phyloP scores from a whole-genome alignment of 2,888 invertebrate genomes.

The Zeuzera pyrina region DNA sequence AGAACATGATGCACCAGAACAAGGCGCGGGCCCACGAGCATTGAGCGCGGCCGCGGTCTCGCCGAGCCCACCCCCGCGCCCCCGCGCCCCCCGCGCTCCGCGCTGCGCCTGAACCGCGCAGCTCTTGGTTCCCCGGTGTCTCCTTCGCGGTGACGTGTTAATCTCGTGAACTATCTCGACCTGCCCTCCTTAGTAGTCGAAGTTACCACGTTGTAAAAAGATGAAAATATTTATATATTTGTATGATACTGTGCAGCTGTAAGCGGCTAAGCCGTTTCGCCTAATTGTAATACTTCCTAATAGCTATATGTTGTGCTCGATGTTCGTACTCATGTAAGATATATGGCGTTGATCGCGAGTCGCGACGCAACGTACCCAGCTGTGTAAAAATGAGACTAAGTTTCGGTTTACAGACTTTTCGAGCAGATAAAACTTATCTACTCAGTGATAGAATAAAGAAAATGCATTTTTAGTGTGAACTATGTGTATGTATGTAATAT shows the following conservation, averaged over 20 bases:
- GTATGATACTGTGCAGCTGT: slow-evolving; percentile 65
- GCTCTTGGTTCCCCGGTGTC: slow-evolving; percentile 17
- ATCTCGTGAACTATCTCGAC: slow-evolving; percentile 45
- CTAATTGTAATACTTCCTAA: slow-evolving; percentile 63
- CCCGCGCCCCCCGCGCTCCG: slow-evolving; percentile 21
- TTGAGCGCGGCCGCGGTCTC: slow-evolving; percentile 35
- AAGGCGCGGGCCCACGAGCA: slow-evolving; percentile 63
- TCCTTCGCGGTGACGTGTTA: slow-evolving; percentile 20
- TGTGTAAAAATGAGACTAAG: slow-evolving; percentile 47
- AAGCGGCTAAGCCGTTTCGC: slow-evolving; percentile 58
- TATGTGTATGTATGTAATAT: slow-evolving; percentile 49
- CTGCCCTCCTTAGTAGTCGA: slow-evolving; percentile 45
- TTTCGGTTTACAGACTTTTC: slow-evolving; percentile 66
- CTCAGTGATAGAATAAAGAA: slow-evolving; percentile 66
- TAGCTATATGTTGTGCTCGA: slow-evolving; percentile 53
- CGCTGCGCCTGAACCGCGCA: slow-evolving; percentile 39
- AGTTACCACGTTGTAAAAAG: slow-evolving; percentile 69
- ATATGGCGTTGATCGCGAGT: slow-evolving; percentile 25
- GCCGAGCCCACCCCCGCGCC: slow-evolving; percentile 34
- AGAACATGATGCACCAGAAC: slow-evolving; percentile 83
- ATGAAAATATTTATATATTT: slow-evolving; percentile 42
- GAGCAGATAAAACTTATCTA: slow-evolving; percentile 69
- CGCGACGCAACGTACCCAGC: slow-evolving; percentile 27
- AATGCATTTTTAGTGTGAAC: slow-evolving; percentile 71
- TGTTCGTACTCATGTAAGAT: slow-evolving; percentile 34